These are phyloP conservation scores for Lampris incognitus DNA, from an alignment of 2,113 vertebrate genomes.

Conservation along the genomic window DNA sequence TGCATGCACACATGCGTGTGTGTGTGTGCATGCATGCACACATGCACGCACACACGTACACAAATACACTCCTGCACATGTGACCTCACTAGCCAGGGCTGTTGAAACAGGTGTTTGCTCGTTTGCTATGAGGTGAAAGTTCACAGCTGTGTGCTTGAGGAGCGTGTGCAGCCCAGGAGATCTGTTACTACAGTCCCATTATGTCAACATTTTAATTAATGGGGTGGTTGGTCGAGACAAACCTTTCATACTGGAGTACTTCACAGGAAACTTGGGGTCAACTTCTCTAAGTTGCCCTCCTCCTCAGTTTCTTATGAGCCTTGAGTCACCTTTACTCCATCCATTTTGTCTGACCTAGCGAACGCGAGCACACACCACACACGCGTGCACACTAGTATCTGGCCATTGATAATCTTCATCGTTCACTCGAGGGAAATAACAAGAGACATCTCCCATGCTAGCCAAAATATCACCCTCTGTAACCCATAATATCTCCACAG, in stretches of 20 bases:
- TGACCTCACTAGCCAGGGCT: conserved; percentile 59
- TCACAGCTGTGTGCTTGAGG: conserved; percentile 72
- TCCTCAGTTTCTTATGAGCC: conserved; percentile 44
- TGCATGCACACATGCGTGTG: conserved; percentile 1
- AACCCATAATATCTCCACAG: conserved; percentile 47
- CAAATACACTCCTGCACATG: conserved; percentile 45
- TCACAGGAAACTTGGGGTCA: conserved; percentile 53
- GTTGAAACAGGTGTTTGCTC: conserved; percentile 72
- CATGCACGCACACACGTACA: conserved; percentile 6
- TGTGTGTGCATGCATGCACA: conserved; percentile 3
- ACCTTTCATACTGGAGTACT: conserved; percentile 72
- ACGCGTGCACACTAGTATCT: conserved; percentile 6
- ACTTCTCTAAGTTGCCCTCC: conserved; percentile 47
- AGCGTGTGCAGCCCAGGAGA: conserved; percentile 53
- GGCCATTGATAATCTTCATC: conserved; percentile 59
- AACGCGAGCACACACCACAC: conserved; percentile 32
- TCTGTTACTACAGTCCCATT: conserved; percentile 24
- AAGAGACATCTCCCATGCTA: conserved; percentile 40
- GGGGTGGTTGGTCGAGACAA: conserved; percentile 48
- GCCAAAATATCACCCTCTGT: conserved; percentile 55
- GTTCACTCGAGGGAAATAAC: conserved; percentile 58
- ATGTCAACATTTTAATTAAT: conserved; percentile 74
- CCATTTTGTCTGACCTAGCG: conserved; percentile 32
- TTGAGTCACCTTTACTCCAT: conserved; percentile 41
- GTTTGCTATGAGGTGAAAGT: conserved; percentile 64